These are phyloP conservation scores for Trididemnum nubilum DNA, from an alignment of 23 tunicate species.

Conservation along the genomic window DNA sequence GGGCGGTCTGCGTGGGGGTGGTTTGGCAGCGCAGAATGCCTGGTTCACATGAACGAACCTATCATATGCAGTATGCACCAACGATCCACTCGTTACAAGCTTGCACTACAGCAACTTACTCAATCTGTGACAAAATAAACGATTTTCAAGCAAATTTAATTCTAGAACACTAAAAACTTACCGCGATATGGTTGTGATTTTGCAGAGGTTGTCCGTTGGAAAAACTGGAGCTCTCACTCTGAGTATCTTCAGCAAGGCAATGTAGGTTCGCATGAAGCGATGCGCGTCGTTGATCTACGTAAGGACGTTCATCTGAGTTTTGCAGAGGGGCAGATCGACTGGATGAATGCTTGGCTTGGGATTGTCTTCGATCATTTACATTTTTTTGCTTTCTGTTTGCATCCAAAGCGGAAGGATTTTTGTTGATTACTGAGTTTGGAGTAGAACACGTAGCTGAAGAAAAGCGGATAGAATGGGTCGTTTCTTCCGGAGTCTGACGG, in stretches of 20 bases:
- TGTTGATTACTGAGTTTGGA: background rate
- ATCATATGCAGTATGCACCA: no score
- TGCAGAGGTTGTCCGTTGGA: background rate
- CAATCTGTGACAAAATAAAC: no score
- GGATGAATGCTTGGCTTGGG: constrained; percentile 11
- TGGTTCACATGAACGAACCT: no score
- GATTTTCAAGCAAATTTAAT: no score
- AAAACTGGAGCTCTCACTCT: background rate
- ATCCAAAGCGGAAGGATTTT: background rate
- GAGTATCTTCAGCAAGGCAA: background rate
- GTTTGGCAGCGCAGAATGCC: no score
- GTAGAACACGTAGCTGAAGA: no score
- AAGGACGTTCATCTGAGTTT: background rate
- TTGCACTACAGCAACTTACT: no score
- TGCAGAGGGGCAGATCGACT: constrained; percentile 25
- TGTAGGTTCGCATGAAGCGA: constrained; percentile 4
- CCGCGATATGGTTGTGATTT: background rate
- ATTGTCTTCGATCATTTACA: background rate
- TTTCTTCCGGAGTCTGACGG: constrained; percentile 28
- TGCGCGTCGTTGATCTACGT: constrained; percentile 1
- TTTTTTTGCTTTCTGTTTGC: no score
- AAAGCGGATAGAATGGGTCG: background rate
- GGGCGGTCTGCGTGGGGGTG: no score
- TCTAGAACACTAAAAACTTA: background rate
- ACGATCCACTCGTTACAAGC: no score